Percentiles rank a stretch among this genome's conserved stretches.
phyloP scores from a whole-genome alignment of 1,140 invertebrate species.

The Lucilia sericata region DNA sequence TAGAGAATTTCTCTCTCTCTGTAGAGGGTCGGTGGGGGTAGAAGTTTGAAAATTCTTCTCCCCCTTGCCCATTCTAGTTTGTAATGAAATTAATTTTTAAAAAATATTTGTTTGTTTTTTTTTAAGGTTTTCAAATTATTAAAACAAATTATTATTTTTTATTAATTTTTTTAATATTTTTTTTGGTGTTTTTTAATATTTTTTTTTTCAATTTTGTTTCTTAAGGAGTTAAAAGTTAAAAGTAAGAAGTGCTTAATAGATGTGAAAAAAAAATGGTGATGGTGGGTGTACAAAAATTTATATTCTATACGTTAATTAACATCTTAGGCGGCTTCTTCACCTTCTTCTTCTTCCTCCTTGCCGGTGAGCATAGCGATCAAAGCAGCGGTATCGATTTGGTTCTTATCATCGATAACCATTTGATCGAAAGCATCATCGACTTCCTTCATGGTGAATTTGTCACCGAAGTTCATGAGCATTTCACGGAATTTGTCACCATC shows the following conservation, averaged over 20 bases:
- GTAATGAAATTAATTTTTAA: background rate
- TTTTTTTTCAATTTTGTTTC: constrained; percentile 57
- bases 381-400: constrained; percentile 90
- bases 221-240: constrained; percentile 62
- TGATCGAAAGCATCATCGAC: constrained; percentile 95
- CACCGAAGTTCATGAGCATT: constrained; percentile 94
- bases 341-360: constrained; percentile 81
- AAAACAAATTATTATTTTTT: constrained; percentile 52
- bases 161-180: constrained; percentile 63
- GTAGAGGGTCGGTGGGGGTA: too few species aligned
- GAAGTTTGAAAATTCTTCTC: background rate
- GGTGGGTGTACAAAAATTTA: constrained; percentile 31
- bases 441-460: constrained; percentile 94
- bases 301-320: constrained; percentile 44
- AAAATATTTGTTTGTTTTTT: constrained; percentile 45
- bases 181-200: constrained; percentile 58
- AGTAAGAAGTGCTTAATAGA: constrained; percentile 50
- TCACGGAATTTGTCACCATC: constrained; percentile 92
- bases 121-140: constrained; percentile 56
- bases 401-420: constrained; percentile 93
- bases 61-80: background rate
- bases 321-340: constrained; percentile 70
- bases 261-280: constrained; percentile 46
- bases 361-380: constrained; percentile 90
- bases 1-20: background rate